Base-by-base conservation (phyloP, 2,797 vertebrate genomes). In the Gymnothorax reevesii region DNA sequence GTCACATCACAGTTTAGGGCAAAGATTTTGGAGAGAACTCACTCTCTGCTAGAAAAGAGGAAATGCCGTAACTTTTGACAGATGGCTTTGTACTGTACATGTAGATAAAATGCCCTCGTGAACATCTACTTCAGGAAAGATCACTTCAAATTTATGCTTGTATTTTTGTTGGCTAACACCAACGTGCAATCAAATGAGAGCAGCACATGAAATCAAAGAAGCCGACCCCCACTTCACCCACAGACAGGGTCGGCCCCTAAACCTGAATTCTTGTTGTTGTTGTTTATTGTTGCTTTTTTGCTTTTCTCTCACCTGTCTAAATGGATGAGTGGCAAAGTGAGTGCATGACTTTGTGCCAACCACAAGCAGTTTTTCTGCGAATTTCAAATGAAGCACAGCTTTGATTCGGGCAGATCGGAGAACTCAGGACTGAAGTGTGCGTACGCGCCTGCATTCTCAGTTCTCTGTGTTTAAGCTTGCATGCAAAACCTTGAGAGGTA, bases 81-180 rank as follows among this genome's bases (percentile, higher is more conserved):
- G 73, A 73, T 4, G 64, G 49, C 27, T 33, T 55, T 66, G 42
- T 83, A 86, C 62, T 12, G 80, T 49, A 83, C 59, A 52, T 25
- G 13, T 27, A 83, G 33, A 1, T 86, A 82, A 83, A 82, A 73
- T 69, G 80, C 20, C 25, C 83, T 42, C 7, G 22, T n/a, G 10
- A 60, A 57, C 27, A 20, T 42, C 12, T 52, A 62, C 52, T 25
- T 52, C 52, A 62, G 7, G 77, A 33, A 86, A 2, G 1, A 71
- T 69, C 83, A 64, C 85, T 87, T 87, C 33, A 57, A 52, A 73
- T 79, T 17, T 82, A 85, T 83, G 64, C 57, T 79, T 52, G 80
- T 90, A 86, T 89, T 91, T 88, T 87, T 85, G 80, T 84, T 88
- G 59, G 83, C 86, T 64, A 87, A 87, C 52, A 89, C 86, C 83